Base-by-base conservation (phyloP, 1,140 invertebrate species). In the Psilanteris sp. region DNA sequence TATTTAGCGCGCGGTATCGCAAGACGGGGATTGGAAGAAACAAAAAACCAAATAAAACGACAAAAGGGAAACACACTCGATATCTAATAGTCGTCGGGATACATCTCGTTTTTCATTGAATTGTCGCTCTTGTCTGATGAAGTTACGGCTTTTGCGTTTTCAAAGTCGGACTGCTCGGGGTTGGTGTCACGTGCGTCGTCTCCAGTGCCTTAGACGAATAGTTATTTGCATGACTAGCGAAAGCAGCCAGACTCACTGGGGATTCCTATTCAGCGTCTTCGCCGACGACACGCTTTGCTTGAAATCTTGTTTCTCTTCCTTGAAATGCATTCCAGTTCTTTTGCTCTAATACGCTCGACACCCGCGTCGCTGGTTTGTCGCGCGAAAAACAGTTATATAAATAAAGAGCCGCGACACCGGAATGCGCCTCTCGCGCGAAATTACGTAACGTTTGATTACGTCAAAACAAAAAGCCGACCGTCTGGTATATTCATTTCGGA, bases 161-260 rank as follows among this genome's bases (percentile, higher is more conserved):
- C 39, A 41, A 32, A 43, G 20, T 44, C 15, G 26, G 13, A 48
- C 24, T 29, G 10, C 24, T 34, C 6, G 10, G 22, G 32, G n/a
- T 39, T 10, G 14, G 14, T 29, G 46, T 44, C 54, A 70, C 54
- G 39, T 31, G 55, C 48, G 22, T 27, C 71, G 39, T 46, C 37
- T 55, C 55, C 18, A 36, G 37, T 41, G 34, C 48, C 54, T 67
- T 54, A 50, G 18, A 41, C 32, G 73, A 59, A 52, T 7, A 36
- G 20, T 34, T 75, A 77, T 77, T 79, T 79, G 78, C 78, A 75
- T 79, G 78, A 75, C 78, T 77, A 64, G 70, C 70, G 57, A 71
- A 76, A 78, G 76, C 75, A 78, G 71, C 44, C 50, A 64, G 54
- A 66, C 32, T 64, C 71, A 59, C 59, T 20, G 52, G 54, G 78